These are phyloP conservation scores for Heloderma charlesbogerti DNA, from an alignment of 2,113 vertebrate genomes.

Conservation along the genomic window DNA sequence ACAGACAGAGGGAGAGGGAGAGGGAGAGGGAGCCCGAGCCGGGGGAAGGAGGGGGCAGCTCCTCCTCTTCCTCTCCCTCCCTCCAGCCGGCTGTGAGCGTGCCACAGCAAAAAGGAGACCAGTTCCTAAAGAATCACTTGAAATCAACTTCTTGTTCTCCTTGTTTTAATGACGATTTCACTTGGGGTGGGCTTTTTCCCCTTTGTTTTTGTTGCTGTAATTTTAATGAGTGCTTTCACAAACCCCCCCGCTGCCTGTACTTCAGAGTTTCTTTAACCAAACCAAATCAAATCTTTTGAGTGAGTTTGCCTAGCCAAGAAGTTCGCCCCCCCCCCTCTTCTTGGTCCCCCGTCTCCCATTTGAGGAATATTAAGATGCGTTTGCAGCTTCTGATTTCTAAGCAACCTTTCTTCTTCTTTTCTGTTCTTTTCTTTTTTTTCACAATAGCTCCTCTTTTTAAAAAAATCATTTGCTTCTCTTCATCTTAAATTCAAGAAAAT, in stretches of 20 bases:
- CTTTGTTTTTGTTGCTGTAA: conserved; percentile 30
- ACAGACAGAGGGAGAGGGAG: neutral
- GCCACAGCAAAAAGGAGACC: conserved; percentile 78
- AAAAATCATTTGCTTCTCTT: conserved; percentile 20
- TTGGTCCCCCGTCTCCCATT: neutral
- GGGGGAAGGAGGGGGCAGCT: neutral
- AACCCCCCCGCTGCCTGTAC: conserved; percentile 33
- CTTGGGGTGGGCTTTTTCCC: neutral
- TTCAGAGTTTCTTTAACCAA: conserved; percentile 54
- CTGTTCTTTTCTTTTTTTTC: too few relatives aligned
- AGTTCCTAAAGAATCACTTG: conserved; percentile 74
- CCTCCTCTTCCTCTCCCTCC: conserved; percentile 32
- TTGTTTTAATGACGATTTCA: conserved; percentile 44
- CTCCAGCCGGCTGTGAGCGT: conserved; percentile 69
- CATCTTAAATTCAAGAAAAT: conserved; percentile 37
- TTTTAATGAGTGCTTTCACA: conserved; percentile 59
- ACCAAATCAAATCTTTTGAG: conserved; percentile 24
- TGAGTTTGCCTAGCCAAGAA: conserved; percentile 53
- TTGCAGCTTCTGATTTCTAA: neutral
- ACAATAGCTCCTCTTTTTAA: conserved; percentile 3
- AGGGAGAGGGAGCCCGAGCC: neutral
- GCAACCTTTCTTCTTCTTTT: neutral
- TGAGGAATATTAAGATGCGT: neutral
- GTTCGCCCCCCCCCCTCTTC: conserved; percentile 2
- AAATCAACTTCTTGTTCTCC: conserved; percentile 65